A percentile compares a stretch with the other conserved stretches of the same genome.
phyloP scores from a whole-genome alignment of 2,888 invertebrate species.

The Metalampra italica region DNA sequence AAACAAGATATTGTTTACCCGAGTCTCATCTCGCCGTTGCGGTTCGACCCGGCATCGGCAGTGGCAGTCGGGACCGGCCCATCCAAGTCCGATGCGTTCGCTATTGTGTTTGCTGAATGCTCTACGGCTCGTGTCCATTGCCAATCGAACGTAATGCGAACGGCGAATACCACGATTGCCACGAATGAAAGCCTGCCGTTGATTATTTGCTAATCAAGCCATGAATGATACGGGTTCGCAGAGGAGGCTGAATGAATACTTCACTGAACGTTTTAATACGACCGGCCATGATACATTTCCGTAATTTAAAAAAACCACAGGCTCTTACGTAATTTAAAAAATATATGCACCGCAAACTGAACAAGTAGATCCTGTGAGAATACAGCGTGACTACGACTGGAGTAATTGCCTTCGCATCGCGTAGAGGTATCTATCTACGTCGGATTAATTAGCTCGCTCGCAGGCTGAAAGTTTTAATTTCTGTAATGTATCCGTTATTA shows the following conservation, averaged over 20 bases:
- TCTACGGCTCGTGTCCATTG: constrained; percentile 68
- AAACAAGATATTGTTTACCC: constrained; percentile 58
- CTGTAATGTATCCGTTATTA: constrained; percentile 33
- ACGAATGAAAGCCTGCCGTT: constrained; percentile 46
- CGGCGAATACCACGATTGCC: constrained; percentile 45
- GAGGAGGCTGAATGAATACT: constrained; percentile 15
- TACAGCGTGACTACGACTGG: constrained; percentile 41
- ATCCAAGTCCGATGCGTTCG: constrained; percentile 58
- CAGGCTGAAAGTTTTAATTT: constrained; percentile 54
- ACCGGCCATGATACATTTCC: constrained; percentile 13
- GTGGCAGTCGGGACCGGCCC: constrained; percentile 44
- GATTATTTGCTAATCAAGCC: constrained; percentile 54
- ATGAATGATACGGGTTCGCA: constrained; percentile 21
- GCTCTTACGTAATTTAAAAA: constrained; percentile 34
- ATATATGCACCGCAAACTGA: constrained; percentile 17
- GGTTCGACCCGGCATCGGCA: too few relatives aligned
- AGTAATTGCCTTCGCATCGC: constrained; percentile 55
- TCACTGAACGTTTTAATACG: not conserved
- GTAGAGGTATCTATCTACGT: constrained; percentile 34
- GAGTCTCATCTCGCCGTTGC: constrained; percentile 48
- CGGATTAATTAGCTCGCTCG: constrained; percentile 57
- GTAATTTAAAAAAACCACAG: constrained; percentile 15
- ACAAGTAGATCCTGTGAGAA: constrained; percentile 42
- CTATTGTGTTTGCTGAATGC: constrained; percentile 71
- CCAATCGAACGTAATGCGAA: constrained; percentile 54